phyloP scores from a whole-genome alignment of 2,888 invertebrate genomes.

The Leptopilina drosophilae region DNA sequence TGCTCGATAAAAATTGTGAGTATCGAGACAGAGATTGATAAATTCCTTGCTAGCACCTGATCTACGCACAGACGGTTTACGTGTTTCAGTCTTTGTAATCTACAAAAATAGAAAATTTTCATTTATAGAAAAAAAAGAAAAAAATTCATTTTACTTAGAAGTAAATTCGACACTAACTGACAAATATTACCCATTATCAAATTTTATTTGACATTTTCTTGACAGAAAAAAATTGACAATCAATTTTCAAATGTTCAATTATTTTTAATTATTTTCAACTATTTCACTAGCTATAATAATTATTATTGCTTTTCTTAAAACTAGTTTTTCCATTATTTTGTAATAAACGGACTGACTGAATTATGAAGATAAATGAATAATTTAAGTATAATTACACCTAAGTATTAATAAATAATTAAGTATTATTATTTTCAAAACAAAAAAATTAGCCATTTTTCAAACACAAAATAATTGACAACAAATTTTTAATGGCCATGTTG shows the following conservation, averaged over 20 bases:
- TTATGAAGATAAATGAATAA: no score
- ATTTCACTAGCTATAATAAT: no score
- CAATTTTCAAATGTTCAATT: background rate
- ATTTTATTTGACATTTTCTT: background rate
- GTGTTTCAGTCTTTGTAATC: constrained; percentile 76
- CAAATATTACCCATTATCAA: constrained; percentile 13
- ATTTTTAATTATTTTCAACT: background rate
- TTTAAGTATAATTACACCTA: no score
- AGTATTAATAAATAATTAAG: no score
- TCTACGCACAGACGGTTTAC: constrained; percentile 76
- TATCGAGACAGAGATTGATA: constrained; percentile 84
- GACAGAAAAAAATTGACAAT: background rate
- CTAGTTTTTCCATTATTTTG: no score
- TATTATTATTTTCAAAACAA: no score
- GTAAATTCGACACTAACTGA: constrained; percentile 13
- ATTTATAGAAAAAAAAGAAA: background rate
- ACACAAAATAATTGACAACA: no score
- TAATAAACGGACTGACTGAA: no score
- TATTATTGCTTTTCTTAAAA: no score
- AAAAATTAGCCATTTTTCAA: no score
- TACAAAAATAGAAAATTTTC: constrained; percentile 65
- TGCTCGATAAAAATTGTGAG: constrained; percentile 86
- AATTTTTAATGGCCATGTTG: no score
- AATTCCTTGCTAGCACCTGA: constrained; percentile 79
- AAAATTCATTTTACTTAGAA: background rate